Evolutionary conservation across 2,888 invertebrate genomes (phyloP).

Genomic region (Drosophila melanosoma): DNA sequence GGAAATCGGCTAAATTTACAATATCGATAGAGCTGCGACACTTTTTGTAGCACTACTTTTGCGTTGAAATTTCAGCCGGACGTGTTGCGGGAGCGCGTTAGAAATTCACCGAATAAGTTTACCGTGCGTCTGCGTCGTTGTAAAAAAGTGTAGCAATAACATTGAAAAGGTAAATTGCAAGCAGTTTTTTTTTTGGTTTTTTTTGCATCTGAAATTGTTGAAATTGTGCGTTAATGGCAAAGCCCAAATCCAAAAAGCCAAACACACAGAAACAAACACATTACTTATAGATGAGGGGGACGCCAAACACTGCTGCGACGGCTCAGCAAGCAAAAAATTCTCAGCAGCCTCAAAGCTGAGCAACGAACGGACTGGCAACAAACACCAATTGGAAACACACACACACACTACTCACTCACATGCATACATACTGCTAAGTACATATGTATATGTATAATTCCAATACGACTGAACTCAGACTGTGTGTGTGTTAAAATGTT

Average conservation of each 20-base stretch:
- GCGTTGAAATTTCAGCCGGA: slow-evolving; percentile 62
- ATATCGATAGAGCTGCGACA: slow-evolving; percentile 38
- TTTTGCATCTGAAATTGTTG: slow-evolving; percentile 57
- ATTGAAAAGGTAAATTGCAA: slow-evolving; percentile 73
- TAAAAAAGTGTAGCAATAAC: slow-evolving; percentile 58
- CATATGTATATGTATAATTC: slow-evolving; percentile 45
- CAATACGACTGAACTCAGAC: slow-evolving; percentile 52
- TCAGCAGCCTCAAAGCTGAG: slow-evolving; percentile 60
- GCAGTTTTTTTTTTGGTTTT: slow-evolving; percentile 49
- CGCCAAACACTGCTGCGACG: slow-evolving; percentile 49
- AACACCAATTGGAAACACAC: slow-evolving; percentile 63
- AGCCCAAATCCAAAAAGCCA: slow-evolving; percentile 19
- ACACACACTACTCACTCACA: slow-evolving; percentile 28
- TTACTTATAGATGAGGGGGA: slow-evolving; percentile 39
- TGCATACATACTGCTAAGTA: slow-evolving; percentile 61
- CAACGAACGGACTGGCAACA: slow-evolving; percentile 62
- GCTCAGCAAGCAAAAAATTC: slow-evolving; percentile 65
- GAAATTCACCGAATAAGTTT: slow-evolving; percentile 48
- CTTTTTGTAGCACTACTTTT: slow-evolving; percentile 52
- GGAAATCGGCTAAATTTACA: slow-evolving; percentile 1
- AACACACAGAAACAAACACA: slow-evolving; percentile 29
- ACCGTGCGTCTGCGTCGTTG: slow-evolving; percentile 63
- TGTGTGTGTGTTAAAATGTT: slow-evolving; percentile 51
- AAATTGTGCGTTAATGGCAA: slow-evolving; percentile 57
- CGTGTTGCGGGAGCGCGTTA: slow-evolving; percentile 60